These are phyloP conservation scores for Aphelocoma californica DNA, from an alignment of 2,797 vertebrate genomes.

Conservation along the genomic window DNA sequence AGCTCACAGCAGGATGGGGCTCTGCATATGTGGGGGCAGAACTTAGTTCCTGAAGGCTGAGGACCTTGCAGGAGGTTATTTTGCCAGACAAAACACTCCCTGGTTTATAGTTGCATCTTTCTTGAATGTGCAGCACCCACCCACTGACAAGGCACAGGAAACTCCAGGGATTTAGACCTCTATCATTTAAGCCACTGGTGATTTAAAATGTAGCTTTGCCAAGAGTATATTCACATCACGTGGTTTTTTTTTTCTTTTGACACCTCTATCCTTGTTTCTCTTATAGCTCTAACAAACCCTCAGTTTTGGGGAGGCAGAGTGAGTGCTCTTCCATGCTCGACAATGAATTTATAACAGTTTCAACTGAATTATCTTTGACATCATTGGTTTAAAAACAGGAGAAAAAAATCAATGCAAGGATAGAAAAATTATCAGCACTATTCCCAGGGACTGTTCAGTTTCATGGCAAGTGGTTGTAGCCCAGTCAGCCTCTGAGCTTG, in stretches of 20 bases:
- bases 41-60: not conserved
- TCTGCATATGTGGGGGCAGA: not conserved
- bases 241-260: not conserved
- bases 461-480: not conserved
- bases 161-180: not conserved
- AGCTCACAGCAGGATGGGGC: not conserved
- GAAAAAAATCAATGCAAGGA: not conserved
- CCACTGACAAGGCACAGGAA: not conserved
- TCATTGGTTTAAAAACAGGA: not conserved
- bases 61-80: not conserved
- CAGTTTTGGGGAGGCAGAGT: not conserved
- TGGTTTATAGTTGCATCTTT: not conserved
- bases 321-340: not conserved
- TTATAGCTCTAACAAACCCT: not conserved
- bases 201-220: not conserved
- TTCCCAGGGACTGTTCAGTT: not conserved
- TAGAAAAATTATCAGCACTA: not conserved
- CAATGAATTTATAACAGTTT: not conserved
- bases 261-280: not conserved
- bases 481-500: not conserved
- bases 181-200: not conserved
- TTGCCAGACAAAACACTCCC: not conserved
- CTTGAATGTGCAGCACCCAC: not conserved
- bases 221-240: not conserved
- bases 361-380: not conserved